A percentile compares a stretch with the other conserved stretches of the same genome.
Evolutionary conservation across 2,113 vertebrate genomes (phyloP).

Genomic region (Butastur rufipennis): DNA sequence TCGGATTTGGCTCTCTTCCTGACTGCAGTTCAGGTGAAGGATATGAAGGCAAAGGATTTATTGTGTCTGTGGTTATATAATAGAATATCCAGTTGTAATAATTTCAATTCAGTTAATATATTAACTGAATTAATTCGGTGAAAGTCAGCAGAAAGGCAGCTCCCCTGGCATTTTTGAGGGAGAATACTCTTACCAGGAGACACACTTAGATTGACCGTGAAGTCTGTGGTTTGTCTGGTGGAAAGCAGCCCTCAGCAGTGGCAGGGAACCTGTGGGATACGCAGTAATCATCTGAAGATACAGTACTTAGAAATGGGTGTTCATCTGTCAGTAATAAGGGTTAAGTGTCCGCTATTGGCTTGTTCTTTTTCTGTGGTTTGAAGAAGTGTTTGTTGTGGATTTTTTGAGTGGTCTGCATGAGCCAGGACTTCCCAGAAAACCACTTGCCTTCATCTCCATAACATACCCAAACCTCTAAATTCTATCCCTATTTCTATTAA

Average conservation of each 20-base stretch:
- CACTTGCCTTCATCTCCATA: not conserved
- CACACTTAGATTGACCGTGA: rapidly evolving
- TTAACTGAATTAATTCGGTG: not conserved
- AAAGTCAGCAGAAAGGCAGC: not conserved
- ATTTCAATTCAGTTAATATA: not conserved
- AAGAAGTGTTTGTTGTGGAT: not conserved
- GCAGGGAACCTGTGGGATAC: not conserved
- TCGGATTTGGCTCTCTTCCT: not conserved
- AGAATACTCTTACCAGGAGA: not conserved
- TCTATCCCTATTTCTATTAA: not conserved
- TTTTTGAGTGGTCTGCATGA: not conserved
- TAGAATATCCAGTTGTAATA: not conserved
- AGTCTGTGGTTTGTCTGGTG: not conserved
- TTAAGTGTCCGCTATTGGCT: not conserved
- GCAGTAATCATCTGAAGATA: not conserved
- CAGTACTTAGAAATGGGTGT: rapidly evolving
- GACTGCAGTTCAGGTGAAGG: not conserved
- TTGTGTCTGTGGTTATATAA: not conserved
- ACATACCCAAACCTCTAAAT: not conserved
- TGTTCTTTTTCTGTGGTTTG: not conserved
- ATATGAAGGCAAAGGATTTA: not conserved
- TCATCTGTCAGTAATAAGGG: not conserved
- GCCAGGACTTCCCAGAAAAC: not conserved
- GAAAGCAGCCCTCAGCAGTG: not conserved
- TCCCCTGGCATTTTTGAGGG: not conserved